Base-by-base conservation (phyloP, 1,140 invertebrate species). In the Cyclina sinensis region DNA sequence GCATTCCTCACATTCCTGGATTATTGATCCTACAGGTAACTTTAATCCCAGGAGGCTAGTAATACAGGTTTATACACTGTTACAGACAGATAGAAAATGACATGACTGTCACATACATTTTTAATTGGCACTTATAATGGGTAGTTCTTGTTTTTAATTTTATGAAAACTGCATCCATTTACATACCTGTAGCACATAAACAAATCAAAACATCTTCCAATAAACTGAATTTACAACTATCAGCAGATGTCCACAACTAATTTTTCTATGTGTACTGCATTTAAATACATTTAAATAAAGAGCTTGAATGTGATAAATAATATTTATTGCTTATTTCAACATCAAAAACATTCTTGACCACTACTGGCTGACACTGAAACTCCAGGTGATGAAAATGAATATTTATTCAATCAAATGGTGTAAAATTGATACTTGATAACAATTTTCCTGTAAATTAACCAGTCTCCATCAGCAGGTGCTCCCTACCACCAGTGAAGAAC, bases 1-100 rank as follows among this genome's bases (percentile, higher is more conserved):
- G 30, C 82, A 84, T 84, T 73, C 82, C 68, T 30, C 12, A 48
- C 82, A 84, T 84, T 48, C 65, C 82, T 84, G 43, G 3, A 12
- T 11, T 84, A 84, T 84, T 74, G 82, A 84, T 73, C 65, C 18
- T 3, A 12, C 39, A 70, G 65, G 65, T 70, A 70, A 37, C 65
- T 39, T 27, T 54, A 70, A 1, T 37, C 65, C 14, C 65, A n/a
- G 32, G 65, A 70, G 57, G n/a, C 57, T 62, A 24, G n/a, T 54
- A 7, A 54, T 4, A 62, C 27, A n/a, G n/a, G 24, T 14, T 11
- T 37, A 37, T 18, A 18, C 35, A 70, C 65, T 70, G 35, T 11
- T 70, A 14, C 1, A 39, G 65, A 70, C 65, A 37, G 65, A 70
- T 70, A 70, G 35, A 11, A 35, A 35, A 70, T 37, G 32, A 70